Evolutionary conservation across 2,888 invertebrate genomes (phyloP).

Genomic region (Crossocerus cetratus): DNA sequence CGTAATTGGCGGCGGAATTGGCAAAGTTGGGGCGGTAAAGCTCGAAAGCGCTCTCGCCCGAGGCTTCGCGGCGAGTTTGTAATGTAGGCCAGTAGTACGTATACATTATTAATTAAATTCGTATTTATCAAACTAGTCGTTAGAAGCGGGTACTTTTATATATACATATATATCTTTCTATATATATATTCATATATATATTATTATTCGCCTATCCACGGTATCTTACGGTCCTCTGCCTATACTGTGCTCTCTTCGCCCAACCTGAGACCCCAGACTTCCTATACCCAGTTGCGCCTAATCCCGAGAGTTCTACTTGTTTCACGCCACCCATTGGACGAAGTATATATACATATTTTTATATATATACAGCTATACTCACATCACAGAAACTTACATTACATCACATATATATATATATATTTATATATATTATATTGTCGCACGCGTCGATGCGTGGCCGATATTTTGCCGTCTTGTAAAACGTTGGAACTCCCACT

Average conservation of each 20-base stretch:
- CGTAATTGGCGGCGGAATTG: no score
- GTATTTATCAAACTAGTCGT: constrained; percentile 69
- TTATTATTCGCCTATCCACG: constrained; percentile 65
- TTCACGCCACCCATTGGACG: constrained; percentile 64
- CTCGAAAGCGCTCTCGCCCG: constrained; percentile 11
- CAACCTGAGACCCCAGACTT: constrained; percentile 48
- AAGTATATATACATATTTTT: constrained; percentile 56
- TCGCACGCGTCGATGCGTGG: constrained; percentile 62
- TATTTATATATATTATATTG: constrained; percentile 61
- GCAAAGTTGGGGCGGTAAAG: no score
- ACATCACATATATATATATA: constrained; percentile 52
- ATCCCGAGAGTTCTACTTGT: constrained; percentile 67
- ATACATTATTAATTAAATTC: constrained; percentile 62
- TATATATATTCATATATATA: constrained; percentile 34
- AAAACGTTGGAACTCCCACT: constrained; percentile 73
- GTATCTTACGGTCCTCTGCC: constrained; percentile 64
- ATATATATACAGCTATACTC: constrained; percentile 15
- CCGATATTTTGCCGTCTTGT: constrained; percentile 68
- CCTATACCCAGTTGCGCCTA: constrained; percentile 61
- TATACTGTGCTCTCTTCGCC: constrained; percentile 59
- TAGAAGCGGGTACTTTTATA: constrained; percentile 67
- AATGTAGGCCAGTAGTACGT: constrained; percentile 71
- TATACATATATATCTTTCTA: constrained; percentile 54
- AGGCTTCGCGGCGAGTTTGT: constrained; percentile 33
- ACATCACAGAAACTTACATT: background rate